Evolutionary conservation across 2,113 vertebrate species (phyloP), one percentile per base, ranked within the genome.

Genomic region (Alligator mississippiensis): DNA sequence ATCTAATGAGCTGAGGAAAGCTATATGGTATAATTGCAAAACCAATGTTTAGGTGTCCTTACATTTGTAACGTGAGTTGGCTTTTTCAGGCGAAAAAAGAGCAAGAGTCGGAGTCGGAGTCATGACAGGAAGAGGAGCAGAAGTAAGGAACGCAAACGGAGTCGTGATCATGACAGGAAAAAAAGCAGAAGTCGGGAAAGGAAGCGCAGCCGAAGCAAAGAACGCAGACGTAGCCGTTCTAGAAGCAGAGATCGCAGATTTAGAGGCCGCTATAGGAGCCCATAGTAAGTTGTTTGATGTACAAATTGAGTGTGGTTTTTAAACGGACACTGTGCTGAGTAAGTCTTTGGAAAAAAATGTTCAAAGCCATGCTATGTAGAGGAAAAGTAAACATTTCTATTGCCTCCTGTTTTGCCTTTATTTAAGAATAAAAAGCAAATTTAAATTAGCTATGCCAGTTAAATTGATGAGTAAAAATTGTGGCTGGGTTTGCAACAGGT

Each of bases 91-190:
- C 99, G 99, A 98, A 99, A 99, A 98, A 99, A 98, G 96, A 99
- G 99, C 95, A 98, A 98, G 94, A 98, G 98, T 95, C 97, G 98
- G 96, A 99, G 99, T 95, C 99, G 98, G 63, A 99, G 99, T 97
- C 98, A 98, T 95, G 98, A 99, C 92, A 98, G 98, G 84, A 99
- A 99, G 91, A 98, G 97, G 96, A 99, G 98, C 95, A 98, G 98
- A 95, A 99, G 99, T 96, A 98, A 98, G 95, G 99, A 99, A 28
- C 98, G 98, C 18, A 99, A 99, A 16, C 98, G 97, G 91, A 99
- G 98, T 96, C 97, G 96, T 82, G 98, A 98, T 72, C 98, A 98
- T 63, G 99, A 99, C 38, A 98, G 98, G 68, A 99, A 99, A 87
- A 98, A 98, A 84, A 99, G 99, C 94, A 98, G 98, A 95, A 99